Evolutionary conservation across 2,113 vertebrate genomes (phyloP).

Genomic region (Zapornia atra): DNA sequence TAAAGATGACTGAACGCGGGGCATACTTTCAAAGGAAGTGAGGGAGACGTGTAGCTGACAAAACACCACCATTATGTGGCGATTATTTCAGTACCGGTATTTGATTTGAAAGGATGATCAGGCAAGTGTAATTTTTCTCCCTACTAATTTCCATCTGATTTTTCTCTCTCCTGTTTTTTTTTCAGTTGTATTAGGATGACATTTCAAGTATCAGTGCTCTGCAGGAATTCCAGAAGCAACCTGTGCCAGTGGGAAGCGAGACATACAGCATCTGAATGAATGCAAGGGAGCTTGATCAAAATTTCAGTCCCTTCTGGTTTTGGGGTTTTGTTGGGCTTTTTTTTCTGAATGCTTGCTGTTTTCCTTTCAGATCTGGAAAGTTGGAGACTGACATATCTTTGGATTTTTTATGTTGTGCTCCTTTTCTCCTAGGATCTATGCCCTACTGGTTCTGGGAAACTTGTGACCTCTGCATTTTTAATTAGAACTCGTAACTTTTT

Average conservation of each 20-base stretch:
- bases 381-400: conserved; percentile 63
- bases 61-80: not conserved
- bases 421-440: conserved; percentile 76
- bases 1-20: not conserved
- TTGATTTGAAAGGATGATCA: not conserved
- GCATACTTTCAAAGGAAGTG: not conserved
- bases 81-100: not conserved
- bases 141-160: not conserved
- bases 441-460: conserved; percentile 81
- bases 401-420: conserved; percentile 66
- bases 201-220: not conserved
- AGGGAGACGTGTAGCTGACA: not conserved
- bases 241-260: not conserved
- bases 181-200: not conserved
- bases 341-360: not conserved
- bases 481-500: conserved; percentile 80
- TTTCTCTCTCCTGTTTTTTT: not conserved
- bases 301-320: not conserved
- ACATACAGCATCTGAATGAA: not conserved
- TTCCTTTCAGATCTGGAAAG: conserved; percentile 74
- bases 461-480: conserved; percentile 82
- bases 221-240: not conserved
- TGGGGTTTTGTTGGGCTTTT: too few relatives aligned
- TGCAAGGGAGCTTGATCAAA: not conserved
- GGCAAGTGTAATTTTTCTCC: not conserved